Conservation (phyloP, 2,797 vertebrate species). For the Notolepis coatsorum region DNA sequence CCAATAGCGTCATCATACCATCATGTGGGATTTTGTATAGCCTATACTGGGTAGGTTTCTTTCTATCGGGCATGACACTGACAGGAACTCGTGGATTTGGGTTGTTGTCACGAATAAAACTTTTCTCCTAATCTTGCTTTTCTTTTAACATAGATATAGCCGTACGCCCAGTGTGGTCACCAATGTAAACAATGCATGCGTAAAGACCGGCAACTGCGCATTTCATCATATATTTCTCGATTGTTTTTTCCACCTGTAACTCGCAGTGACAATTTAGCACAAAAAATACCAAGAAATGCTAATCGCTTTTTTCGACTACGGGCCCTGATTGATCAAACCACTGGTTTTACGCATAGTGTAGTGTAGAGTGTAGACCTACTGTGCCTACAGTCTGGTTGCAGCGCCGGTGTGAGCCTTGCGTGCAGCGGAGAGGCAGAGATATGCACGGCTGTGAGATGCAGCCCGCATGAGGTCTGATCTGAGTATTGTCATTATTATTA, state of each 20-base stretch:
- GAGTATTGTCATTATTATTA: conserved; percentile 52
- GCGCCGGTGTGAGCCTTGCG: conserved; percentile 19
- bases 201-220: too few species aligned
- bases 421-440: background rate
- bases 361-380: background rate
- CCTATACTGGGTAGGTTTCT: too few species aligned
- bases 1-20: background rate
- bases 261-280: too few species aligned
- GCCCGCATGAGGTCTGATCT: conserved; percentile 47
- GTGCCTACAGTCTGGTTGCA: conserved; percentile 13
- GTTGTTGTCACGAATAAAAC: conserved; percentile 32
- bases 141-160: background rate
- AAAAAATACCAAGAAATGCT: too few species aligned
- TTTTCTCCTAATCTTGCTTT: conserved; percentile 30
- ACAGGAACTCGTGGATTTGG: background rate
- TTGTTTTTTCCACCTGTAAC: too few species aligned
- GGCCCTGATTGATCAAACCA: background rate
- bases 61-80: too few species aligned
- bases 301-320: too few species aligned
- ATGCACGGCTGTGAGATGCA: conserved; percentile 32
- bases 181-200: background rate
- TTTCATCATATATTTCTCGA: too few species aligned
- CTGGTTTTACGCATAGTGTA: background rate
- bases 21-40: too few species aligned
- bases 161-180: background rate